Percentiles rank a stretch among this genome's conserved stretches.
These are phyloP conservation scores for Noctua pronuba DNA, from an alignment of 2,888 invertebrate genomes.

Conservation along the genomic window DNA sequence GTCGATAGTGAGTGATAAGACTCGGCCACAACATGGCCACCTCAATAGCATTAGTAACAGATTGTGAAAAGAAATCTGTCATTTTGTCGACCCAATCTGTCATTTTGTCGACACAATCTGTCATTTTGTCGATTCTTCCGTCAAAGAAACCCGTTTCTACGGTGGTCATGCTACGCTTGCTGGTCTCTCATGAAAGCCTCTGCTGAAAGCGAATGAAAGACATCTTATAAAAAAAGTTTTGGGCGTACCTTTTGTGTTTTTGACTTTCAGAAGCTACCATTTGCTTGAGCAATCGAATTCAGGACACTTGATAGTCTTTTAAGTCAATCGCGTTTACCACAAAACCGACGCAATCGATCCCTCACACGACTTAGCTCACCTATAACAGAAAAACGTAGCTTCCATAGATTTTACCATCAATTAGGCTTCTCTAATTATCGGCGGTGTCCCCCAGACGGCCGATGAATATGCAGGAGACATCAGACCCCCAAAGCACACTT, in stretches of 20 bases:
- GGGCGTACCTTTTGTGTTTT: neutral
- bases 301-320: neutral
- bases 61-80: too few relatives aligned
- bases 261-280: neutral
- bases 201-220: neutral
- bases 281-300: neutral
- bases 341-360: neutral
- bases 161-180: too few relatives aligned
- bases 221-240: neutral
- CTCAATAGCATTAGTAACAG: too few relatives aligned
- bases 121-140: too few relatives aligned
- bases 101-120: too few relatives aligned
- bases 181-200: too few relatives aligned
- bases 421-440: constrained; percentile 75
- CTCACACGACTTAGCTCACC: neutral
- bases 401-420: constrained; percentile 71
- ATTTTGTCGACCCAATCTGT: too few relatives aligned
- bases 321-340: neutral
- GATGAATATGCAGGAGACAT: constrained; percentile 74
- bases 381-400: constrained; percentile 14
- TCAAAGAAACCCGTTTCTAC: too few relatives aligned
- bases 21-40: too few relatives aligned
- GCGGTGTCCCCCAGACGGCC: constrained; percentile 67
- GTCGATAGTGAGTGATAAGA: neutral
- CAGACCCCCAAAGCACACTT: constrained; percentile 58